Percentiles rank a stretch among this genome's conserved stretches.
Evolutionary conservation across 1,140 invertebrate species (phyloP).

Genomic region (Melitaea cinxia): DNA sequence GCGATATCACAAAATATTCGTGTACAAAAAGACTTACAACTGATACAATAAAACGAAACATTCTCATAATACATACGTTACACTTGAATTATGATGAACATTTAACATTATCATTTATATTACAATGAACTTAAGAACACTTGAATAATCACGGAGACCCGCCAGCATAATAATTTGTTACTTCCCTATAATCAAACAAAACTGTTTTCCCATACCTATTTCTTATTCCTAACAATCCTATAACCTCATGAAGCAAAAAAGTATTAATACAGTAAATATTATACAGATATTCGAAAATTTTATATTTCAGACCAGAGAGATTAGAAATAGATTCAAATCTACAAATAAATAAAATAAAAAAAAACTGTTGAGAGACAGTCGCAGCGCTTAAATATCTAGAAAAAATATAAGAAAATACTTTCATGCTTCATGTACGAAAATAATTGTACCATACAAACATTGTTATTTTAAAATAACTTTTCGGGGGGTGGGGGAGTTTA

Average conservation of each 20-base stretch:
- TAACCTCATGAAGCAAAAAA: constrained; percentile 80
- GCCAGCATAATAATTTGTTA: constrained; percentile 58
- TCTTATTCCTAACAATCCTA: constrained; percentile 76
- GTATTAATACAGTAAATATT: constrained; percentile 78
- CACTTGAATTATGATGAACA: constrained; percentile 21
- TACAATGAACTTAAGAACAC: constrained; percentile 16
- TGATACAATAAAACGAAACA: constrained; percentile 20
- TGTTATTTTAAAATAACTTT: constrained; percentile 54
- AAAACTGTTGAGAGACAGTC: constrained; percentile 44
- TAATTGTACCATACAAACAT: constrained; percentile 65
- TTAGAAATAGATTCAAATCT: constrained; percentile 77
- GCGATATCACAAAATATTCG: constrained; percentile 15
- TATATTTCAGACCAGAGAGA: constrained; percentile 68
- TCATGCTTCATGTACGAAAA: constrained; percentile 75
- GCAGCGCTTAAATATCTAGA: constrained; percentile 44
- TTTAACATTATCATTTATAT: constrained; percentile 21
- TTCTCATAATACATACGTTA: constrained; percentile 29
- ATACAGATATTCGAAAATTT: constrained; percentile 71
- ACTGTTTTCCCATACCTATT: constrained; percentile 73
- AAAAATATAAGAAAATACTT: constrained; percentile 62
- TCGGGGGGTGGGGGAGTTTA: constrained; percentile 38
- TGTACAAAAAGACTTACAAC: constrained; percentile 9
- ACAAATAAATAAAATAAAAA: constrained; percentile 63
- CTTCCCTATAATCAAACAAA: constrained; percentile 64
- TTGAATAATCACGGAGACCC: constrained; percentile 59